Evolutionary conservation across 2,888 invertebrate species (phyloP), one percentile per base, ranked within the genome.

Genomic region (Cryptus armator): DNA sequence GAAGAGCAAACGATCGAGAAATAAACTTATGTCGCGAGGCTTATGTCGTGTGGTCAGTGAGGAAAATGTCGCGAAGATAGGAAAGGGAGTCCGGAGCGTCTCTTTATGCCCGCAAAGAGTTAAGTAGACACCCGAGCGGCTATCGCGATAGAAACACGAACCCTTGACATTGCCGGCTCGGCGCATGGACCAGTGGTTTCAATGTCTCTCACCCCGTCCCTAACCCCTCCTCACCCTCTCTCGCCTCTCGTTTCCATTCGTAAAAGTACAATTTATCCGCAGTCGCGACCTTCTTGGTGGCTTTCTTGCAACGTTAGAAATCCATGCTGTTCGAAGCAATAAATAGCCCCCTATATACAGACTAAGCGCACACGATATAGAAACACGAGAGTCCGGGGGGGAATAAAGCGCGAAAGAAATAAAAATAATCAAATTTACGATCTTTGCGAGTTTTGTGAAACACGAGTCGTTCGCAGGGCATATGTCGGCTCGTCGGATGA

Each of bases 371-470:
- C 66, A 51, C 78, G 78, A 75, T 71, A 81, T 78, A 82, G 85
- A 79, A 81, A 85, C 79, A 75, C 79, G 85, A 85, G 82, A 85
- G 78, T 81, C 71, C 67, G 44, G 46, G 59, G 62, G 53, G 44
- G 3, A 46, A 48, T 46, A 12, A 19, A 56, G 64, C 7, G 32
- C 7, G 46, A 10, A 48, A 44, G 43, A 74, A 62, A 37, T 37
- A 81, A 74, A 51, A 46, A 70, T 14, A 62, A 56, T 53, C 24
- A 82, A 82, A 85, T 85, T 85, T 85, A 85, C 85, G 85, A 85
- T 85, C 78, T 82, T 82, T 82, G 85, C 66, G 56, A 85, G 81
- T 85, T 85, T 85, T 75, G 85, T 79, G 85, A 85, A 85, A 85
- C 85, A 85, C 85, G 85, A 85, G 81, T 85, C 82, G 71, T 80